These are phyloP conservation scores for Meloidogyne floridensis DNA, from an alignment of 1,140 invertebrate genomes.

Conservation along the genomic window DNA sequence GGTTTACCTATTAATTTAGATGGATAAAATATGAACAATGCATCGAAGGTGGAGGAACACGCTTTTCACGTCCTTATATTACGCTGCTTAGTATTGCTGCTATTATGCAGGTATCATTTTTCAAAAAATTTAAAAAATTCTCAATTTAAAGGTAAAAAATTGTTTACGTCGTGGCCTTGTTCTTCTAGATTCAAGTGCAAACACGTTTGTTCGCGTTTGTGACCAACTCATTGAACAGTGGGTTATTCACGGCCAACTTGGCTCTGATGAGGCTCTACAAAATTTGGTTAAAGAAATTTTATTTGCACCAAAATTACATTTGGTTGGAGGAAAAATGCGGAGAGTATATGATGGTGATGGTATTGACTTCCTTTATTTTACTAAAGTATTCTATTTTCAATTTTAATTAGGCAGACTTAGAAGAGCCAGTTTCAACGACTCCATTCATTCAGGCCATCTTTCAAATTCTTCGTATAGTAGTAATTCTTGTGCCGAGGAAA, in stretches of 20 bases:
- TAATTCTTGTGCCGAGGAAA: constrained; percentile 14
- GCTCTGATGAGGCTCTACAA: constrained; percentile 25
- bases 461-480: constrained; percentile 1
- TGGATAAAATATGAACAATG: constrained; percentile 55
- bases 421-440: constrained; percentile 25
- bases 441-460: constrained; percentile 2
- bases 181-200: constrained; percentile 36
- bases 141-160: constrained; percentile 38
- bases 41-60: constrained; percentile 47
- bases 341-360: constrained; percentile 43
- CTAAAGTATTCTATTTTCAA: background rate
- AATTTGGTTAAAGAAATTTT: constrained; percentile 52
- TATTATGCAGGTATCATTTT: constrained; percentile 33
- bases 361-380: background rate
- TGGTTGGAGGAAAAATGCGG: constrained; percentile 53
- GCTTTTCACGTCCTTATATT: constrained; percentile 51
- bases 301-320: constrained; percentile 52
- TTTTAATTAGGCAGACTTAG: constrained; percentile 20
- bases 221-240: constrained; percentile 47
- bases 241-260: constrained; percentile 35
- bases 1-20: constrained; percentile 14
- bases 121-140: constrained; percentile 14
- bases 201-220: constrained; percentile 41
- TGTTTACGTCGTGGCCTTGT: constrained; percentile 46
- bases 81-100: constrained; percentile 48